Evolutionary conservation across 2,888 invertebrate genomes (phyloP).

Genomic region (Raillietiella orientalis): DNA sequence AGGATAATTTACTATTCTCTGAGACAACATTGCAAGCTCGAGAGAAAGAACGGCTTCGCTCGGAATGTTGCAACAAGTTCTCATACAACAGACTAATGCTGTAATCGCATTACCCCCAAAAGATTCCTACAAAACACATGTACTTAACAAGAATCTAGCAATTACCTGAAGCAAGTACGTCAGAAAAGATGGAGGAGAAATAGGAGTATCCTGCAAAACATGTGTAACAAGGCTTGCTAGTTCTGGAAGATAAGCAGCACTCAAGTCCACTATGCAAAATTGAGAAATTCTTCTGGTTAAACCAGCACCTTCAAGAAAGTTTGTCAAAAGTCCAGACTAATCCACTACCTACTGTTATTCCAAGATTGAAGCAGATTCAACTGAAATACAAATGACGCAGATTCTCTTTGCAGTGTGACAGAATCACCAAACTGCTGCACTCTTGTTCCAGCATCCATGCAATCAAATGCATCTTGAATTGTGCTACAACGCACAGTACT

Average conservation of each 20-base stretch:
- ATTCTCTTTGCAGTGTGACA: conserved; percentile 4
- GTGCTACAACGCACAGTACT: conserved; percentile 12
- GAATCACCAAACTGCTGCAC: conserved; percentile 15
- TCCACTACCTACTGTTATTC: conserved; percentile 11
- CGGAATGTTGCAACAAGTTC: conserved; percentile 28
- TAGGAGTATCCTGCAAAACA: no score
- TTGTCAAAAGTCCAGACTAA: neutral
- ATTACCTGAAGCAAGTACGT: neutral
- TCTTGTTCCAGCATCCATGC: conserved; percentile 28
- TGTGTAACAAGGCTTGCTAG: no score
- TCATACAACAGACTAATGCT: conserved; percentile 33
- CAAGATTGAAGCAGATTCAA: conserved; percentile 38
- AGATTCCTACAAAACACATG: conserved; percentile 26
- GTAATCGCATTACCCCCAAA: conserved; percentile 42
- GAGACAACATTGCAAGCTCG: no score
- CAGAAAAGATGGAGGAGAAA: no score
- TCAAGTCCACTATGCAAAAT: no score
- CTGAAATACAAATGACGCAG: conserved; percentile 28
- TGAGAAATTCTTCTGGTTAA: no score
- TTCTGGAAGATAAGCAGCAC: no score
- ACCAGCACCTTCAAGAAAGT: neutral
- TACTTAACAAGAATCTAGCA: neutral
- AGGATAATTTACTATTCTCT: no score
- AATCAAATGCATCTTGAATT: conserved; percentile 32
- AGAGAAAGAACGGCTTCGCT: conserved; percentile 17